Conservation (phyloP, 2,888 invertebrate genomes). For the Drosophila stalkeri region DNA sequence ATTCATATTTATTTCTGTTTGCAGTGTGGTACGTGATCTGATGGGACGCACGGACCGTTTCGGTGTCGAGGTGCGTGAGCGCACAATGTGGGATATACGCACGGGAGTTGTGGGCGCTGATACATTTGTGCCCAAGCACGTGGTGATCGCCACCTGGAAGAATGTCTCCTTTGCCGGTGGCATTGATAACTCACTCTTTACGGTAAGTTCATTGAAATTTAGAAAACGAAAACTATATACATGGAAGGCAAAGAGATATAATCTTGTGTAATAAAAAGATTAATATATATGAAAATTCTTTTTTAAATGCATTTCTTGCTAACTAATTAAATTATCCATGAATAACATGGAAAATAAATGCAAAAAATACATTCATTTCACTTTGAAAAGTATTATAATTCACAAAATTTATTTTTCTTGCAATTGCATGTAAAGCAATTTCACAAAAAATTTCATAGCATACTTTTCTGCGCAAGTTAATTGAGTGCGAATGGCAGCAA, state of each 20-base stretch:
- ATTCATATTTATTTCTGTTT: conserved; percentile 37
- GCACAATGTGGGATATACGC: conserved; percentile 94
- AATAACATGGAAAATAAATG: neutral
- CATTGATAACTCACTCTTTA: conserved; percentile 91
- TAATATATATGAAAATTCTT: neutral
- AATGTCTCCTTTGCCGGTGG: conserved; percentile 97
- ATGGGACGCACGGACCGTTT: conserved; percentile 91
- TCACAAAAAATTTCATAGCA: neutral
- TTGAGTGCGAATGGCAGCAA: neutral
- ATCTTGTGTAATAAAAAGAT: neutral
- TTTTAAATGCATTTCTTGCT: neutral
- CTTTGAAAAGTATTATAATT: neutral
- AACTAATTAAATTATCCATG: neutral
- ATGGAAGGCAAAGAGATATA: too few species aligned
- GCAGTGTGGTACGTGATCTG: conserved; percentile 89
- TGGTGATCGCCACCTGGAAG: conserved; percentile 96
- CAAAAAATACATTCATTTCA: neutral
- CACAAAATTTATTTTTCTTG: neutral
- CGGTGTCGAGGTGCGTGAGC: conserved; percentile 93
- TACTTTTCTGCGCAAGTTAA: conserved; percentile 1
- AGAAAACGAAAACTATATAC: neutral
- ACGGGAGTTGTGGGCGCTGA: conserved; percentile 96
- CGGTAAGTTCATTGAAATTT: conserved; percentile 85
- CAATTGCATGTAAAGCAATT: neutral
- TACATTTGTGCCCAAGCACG: conserved; percentile 95